Conservation (phyloP, 2,888 invertebrate genomes). For the Phorcus lineatus region DNA sequence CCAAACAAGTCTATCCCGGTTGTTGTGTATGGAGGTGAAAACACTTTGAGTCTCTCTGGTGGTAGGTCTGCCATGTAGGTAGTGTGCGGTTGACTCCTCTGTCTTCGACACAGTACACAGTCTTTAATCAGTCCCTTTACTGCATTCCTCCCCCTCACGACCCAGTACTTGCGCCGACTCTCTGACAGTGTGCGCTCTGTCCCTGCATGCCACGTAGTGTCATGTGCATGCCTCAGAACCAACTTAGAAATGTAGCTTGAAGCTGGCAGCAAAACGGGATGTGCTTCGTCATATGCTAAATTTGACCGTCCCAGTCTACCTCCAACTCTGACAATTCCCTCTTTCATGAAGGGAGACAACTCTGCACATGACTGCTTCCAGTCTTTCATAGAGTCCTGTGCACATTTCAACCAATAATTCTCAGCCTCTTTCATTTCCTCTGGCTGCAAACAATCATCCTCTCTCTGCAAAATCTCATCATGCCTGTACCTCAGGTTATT, state of each 20-base stretch:
- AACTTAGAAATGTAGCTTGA: not conserved
- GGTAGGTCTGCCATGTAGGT: conserved; percentile 29
- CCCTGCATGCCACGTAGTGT: conserved; percentile 5
- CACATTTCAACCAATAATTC: no score
- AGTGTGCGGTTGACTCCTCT: not conserved
- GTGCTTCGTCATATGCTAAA: not conserved
- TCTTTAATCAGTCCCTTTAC: not conserved
- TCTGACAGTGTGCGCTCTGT: conserved; percentile 22
- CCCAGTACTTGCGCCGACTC: conserved; percentile 15
- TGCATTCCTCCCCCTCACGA: not conserved
- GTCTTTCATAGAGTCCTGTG: no score
- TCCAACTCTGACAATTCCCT: no score
- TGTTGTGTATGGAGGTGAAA: conserved; percentile 21
- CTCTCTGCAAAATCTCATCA: no score
- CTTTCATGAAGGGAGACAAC: no score
- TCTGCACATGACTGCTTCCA: no score
- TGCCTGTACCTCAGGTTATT: not conserved
- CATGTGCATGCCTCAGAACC: conserved; percentile 16
- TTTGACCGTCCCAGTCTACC: no score
- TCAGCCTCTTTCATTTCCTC: no score
- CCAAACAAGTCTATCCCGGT: conserved; percentile 31
- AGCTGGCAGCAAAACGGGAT: conserved; percentile 14
- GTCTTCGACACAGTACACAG: conserved; percentile 24
- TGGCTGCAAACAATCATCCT: no score
- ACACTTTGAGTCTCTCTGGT: not conserved